Conservation (phyloP, 2,888 invertebrate genomes). For the Priocnemis perturbator region DNA sequence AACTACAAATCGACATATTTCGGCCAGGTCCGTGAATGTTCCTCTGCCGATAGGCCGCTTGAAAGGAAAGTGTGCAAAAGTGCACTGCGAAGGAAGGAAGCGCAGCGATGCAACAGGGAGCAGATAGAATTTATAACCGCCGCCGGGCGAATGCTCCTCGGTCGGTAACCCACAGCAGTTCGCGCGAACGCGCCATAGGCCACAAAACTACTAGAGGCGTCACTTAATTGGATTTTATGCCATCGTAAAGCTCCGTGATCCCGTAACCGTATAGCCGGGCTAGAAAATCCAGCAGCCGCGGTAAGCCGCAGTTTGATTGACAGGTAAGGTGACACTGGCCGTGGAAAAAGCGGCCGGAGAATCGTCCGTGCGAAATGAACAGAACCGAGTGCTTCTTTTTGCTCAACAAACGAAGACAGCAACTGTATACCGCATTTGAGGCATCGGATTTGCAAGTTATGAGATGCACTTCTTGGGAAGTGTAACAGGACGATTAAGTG, state of each 20-base stretch:
- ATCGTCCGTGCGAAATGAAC: too few relatives aligned
- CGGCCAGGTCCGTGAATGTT: too few relatives aligned
- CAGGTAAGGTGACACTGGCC: background rate
- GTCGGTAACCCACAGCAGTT: slow-evolving; percentile 34
- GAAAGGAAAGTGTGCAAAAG: too few relatives aligned
- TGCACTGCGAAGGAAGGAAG: too few relatives aligned
- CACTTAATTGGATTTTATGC: slow-evolving; percentile 48
- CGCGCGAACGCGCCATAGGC: slow-evolving; percentile 20
- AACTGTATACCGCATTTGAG: too few relatives aligned
- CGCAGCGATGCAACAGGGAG: slow-evolving; percentile 32
- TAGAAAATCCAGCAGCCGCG: slow-evolving; percentile 37
- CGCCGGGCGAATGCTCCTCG: slow-evolving; percentile 43
- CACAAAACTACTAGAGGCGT: slow-evolving; percentile 31
- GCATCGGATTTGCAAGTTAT: too few relatives aligned
- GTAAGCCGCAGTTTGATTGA: slow-evolving; percentile 35
- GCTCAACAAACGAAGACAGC: too few relatives aligned
- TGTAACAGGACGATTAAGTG: too few relatives aligned
- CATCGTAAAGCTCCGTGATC: slow-evolving; percentile 34
- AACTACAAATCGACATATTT: background rate
- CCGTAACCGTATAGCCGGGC: slow-evolving; percentile 13
- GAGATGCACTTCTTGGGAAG: too few relatives aligned
- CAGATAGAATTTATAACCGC: slow-evolving; percentile 9
- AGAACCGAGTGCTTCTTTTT: too few relatives aligned
- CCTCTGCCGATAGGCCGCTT: too few relatives aligned
- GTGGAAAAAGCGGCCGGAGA: background rate